phyloP scores from a whole-genome alignment of 2,797 vertebrate genomes.

The Eulemur albifrons region DNA sequence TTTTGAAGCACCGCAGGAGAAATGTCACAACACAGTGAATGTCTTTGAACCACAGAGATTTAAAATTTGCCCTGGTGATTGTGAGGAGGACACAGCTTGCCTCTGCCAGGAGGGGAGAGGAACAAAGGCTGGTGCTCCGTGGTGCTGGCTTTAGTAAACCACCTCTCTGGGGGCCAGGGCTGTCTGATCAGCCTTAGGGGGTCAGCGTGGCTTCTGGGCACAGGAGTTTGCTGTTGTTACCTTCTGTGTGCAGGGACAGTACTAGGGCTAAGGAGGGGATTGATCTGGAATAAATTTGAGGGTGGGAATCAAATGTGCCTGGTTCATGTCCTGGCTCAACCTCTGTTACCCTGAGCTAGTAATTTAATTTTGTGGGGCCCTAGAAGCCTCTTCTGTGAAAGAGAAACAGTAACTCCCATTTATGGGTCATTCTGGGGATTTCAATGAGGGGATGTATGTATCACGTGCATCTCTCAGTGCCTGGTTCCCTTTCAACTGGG shows the following conservation, averaged over 20 bases:
- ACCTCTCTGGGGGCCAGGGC: background rate
- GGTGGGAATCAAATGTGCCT: background rate
- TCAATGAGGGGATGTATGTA: background rate
- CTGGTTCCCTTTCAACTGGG: background rate
- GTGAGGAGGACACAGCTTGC: constrained; percentile 51
- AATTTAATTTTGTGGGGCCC: background rate
- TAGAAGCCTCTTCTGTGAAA: background rate
- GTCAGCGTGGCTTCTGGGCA: background rate
- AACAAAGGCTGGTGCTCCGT: constrained; percentile 21
- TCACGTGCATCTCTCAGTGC: too few relatives aligned
- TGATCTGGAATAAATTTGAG: background rate
- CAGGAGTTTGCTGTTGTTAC: background rate
- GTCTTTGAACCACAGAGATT: constrained; percentile 63
- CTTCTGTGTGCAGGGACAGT: background rate
- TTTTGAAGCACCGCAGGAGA: constrained; percentile 63
- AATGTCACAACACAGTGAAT: constrained; percentile 68
- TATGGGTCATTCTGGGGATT: background rate
- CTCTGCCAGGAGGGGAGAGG: background rate
- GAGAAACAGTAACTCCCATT: background rate
- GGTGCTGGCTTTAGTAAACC: background rate
- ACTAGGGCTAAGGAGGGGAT: background rate
- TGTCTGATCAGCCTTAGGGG: background rate
- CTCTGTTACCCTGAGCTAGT: background rate
- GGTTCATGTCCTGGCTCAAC: background rate
- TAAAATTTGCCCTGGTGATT: constrained; percentile 42